A percentile compares a stretch with the other conserved stretches of the same genome.
These are phyloP conservation scores for Gavia stellata DNA, from an alignment of 2,113 vertebrate genomes.

Conservation along the genomic window DNA sequence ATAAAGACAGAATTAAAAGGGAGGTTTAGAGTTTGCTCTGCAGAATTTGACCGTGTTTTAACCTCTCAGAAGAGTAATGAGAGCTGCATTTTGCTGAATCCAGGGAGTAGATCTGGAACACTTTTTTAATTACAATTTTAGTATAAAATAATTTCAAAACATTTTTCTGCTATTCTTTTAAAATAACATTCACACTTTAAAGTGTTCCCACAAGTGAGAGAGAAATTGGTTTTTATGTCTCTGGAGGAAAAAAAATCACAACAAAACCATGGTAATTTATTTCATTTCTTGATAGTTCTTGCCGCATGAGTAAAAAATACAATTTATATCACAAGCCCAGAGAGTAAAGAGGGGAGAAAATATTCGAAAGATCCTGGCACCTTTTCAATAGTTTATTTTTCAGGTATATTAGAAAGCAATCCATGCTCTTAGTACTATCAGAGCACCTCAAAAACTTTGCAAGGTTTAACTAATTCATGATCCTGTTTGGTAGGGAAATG, in stretches of 20 bases:
- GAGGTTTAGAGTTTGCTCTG: not conserved
- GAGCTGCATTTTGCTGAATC: not conserved
- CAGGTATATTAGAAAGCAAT: not conserved
- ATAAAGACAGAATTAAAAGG: not conserved
- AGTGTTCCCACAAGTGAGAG: not conserved
- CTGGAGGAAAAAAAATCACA: not conserved
- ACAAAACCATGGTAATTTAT: not conserved
- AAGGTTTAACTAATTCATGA: not conserved
- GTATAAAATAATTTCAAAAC: not conserved
- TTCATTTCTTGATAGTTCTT: not conserved
- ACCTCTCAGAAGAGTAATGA: not conserved
- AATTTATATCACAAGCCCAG: not conserved
- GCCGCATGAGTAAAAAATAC: not conserved
- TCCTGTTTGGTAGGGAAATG: not conserved
- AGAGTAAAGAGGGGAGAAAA: not conserved
- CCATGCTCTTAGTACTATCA: too few species aligned
- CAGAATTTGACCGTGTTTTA: not conserved
- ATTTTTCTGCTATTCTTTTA: not conserved
- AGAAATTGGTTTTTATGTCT: not conserved
- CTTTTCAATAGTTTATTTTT: not conserved
- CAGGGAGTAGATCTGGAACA: not conserved
- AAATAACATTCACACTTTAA: not conserved
- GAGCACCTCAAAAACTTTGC: not conserved
- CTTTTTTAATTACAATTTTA: not conserved
- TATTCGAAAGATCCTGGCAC: not conserved